phyloP scores from a whole-genome alignment of 2,113 vertebrate species.

The Oreochromis niloticus region DNA sequence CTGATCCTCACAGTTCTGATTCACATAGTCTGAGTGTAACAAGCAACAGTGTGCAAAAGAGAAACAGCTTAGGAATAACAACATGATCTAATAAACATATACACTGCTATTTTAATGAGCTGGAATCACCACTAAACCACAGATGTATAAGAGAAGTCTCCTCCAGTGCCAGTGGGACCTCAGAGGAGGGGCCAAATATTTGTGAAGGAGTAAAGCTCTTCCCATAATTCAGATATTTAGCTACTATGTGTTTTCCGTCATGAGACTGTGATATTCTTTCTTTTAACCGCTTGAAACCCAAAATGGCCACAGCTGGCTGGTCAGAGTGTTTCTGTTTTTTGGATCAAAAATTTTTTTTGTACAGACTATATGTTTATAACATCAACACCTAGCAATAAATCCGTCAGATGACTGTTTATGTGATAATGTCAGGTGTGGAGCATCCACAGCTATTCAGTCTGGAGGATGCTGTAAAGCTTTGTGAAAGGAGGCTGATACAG shows the following conservation, averaged over 20 bases:
- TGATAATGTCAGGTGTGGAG: background rate
- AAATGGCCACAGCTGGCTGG: background rate
- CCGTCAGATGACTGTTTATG: accelerated
- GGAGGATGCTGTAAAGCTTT: background rate
- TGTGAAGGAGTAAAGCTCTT: background rate
- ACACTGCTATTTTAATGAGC: background rate
- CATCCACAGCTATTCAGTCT: background rate
- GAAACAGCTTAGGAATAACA: background rate
- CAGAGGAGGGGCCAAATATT: background rate
- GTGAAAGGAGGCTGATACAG: background rate
- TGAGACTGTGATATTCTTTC: background rate
- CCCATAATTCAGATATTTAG: background rate
- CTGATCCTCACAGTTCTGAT: background rate
- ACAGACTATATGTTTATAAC: background rate
- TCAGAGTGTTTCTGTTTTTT: background rate
- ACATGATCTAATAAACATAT: background rate
- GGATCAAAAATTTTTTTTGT: accelerated
- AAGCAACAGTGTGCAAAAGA: background rate
- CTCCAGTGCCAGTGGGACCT: background rate
- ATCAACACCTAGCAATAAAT: background rate
- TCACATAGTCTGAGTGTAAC: background rate
- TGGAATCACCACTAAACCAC: background rate
- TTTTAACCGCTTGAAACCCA: background rate
- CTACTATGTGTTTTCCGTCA: accelerated
- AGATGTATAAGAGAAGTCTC: background rate